A percentile compares a stretch with the other conserved stretches of the same genome.
Evolutionary conservation across 2,888 invertebrate genomes (phyloP).

Genomic region (Odontocerum albicorne): DNA sequence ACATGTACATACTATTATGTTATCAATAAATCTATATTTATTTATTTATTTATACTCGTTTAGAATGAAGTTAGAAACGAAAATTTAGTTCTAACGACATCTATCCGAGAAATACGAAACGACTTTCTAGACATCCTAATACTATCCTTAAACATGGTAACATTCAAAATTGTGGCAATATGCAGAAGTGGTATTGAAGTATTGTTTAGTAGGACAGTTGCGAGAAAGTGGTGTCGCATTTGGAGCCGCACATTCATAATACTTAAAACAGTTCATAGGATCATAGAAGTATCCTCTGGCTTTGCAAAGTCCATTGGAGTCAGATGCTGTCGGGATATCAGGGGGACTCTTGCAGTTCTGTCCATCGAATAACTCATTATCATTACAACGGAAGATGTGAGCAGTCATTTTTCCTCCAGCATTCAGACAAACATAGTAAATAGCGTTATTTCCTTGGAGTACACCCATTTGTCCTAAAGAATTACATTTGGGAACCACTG

Average conservation of each 20-base stretch:
- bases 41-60: too few species aligned
- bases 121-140: too few species aligned
- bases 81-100: too few species aligned
- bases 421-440: conserved; percentile 18
- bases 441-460: conserved; percentile 3
- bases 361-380: background rate
- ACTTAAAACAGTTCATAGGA: background rate
- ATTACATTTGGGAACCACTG: background rate
- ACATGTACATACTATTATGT: too few species aligned
- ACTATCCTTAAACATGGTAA: background rate
- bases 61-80: too few species aligned
- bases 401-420: background rate
- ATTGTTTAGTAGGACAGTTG: background rate
- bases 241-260: background rate
- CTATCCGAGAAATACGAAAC: too few species aligned
- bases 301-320: background rate
- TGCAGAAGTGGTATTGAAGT: background rate
- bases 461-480: conserved; percentile 1
- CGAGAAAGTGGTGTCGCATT: background rate
- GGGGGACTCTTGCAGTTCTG: background rate
- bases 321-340: background rate
- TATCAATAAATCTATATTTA: too few species aligned
- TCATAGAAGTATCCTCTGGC: conserved; percentile 4
- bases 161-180: conserved; percentile 4
- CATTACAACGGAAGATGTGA: conserved; percentile 3